These are phyloP conservation scores for Macaca fascicularis DNA, from an alignment of 2,113 vertebrate genomes.

Conservation along the genomic window DNA sequence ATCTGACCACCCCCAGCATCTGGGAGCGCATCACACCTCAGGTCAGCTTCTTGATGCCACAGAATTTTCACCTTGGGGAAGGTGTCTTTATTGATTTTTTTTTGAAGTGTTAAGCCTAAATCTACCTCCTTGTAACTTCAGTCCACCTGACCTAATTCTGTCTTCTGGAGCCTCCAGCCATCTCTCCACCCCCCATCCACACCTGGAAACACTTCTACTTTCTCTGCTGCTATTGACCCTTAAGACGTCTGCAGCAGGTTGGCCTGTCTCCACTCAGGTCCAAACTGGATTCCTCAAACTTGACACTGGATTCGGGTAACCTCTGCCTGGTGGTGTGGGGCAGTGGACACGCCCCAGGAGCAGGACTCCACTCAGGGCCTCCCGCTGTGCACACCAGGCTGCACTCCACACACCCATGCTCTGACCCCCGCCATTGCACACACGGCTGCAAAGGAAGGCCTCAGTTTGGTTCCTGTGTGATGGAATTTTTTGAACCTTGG, in stretches of 20 bases:
- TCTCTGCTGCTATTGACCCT: fast-evolving
- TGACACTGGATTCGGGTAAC: fast-evolving
- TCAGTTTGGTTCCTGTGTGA: background rate
- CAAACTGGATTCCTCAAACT: background rate
- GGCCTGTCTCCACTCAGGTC: background rate
- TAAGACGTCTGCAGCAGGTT: background rate
- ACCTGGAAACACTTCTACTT: background rate
- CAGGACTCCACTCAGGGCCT: fast-evolving
- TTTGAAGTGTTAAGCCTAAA: background rate
- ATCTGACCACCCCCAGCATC: fast-evolving
- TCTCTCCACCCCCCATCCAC: fast-evolving
- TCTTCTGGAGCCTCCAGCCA: background rate
- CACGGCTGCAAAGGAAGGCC: background rate
- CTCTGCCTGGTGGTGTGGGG: background rate
- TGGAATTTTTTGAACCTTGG: background rate
- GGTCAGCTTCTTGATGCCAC: background rate
- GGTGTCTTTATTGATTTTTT: background rate
- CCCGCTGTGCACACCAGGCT: background rate
- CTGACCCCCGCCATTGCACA: fast-evolving
- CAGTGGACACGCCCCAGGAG: fast-evolving
- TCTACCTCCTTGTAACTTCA: background rate
- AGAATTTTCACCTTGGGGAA: background rate
- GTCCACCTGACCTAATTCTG: background rate
- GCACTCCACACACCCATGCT: fast-evolving
- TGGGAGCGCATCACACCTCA: fast-evolving